These are phyloP conservation scores for Colossoma macropomum DNA, from an alignment of 2,113 vertebrate genomes.

Conservation along the genomic window DNA sequence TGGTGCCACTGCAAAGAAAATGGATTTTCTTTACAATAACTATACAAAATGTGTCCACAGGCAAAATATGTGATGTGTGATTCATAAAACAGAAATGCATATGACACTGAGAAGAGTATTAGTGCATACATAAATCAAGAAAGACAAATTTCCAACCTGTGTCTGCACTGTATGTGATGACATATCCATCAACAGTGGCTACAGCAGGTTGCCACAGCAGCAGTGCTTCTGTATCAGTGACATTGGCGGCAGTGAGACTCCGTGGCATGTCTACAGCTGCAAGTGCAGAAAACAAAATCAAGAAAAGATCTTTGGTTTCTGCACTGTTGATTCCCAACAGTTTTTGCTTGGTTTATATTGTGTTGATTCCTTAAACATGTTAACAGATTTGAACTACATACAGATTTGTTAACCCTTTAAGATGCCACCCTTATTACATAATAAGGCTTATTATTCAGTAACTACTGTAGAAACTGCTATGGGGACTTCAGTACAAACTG, in stretches of 20 bases:
- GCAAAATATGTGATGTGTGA: not conserved
- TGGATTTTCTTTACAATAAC: not conserved
- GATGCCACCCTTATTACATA: no score
- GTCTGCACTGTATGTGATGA: constrained; percentile 85
- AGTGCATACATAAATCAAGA: not conserved
- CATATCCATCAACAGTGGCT: constrained; percentile 86
- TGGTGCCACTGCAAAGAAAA: constrained; percentile 72
- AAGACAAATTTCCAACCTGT: constrained; percentile 71
- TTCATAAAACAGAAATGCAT: not conserved
- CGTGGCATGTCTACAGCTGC: constrained; percentile 88
- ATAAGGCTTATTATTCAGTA: no score
- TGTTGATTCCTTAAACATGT: no score
- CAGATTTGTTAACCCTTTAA: no score
- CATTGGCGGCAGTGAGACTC: constrained; percentile 81
- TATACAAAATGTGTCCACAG: not conserved
- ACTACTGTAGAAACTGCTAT: no score
- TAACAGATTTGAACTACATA: not conserved
- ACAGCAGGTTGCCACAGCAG: constrained; percentile 90
- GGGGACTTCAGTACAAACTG: no score
- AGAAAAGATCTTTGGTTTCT: not conserved
- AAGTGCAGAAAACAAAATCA: not conserved
- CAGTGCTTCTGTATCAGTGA: constrained; percentile 86
- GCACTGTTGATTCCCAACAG: no score
- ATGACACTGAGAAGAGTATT: not conserved
- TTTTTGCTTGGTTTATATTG: not conserved